Conservation (phyloP, 2,113 vertebrate species). For the Canis aureus region DNA sequence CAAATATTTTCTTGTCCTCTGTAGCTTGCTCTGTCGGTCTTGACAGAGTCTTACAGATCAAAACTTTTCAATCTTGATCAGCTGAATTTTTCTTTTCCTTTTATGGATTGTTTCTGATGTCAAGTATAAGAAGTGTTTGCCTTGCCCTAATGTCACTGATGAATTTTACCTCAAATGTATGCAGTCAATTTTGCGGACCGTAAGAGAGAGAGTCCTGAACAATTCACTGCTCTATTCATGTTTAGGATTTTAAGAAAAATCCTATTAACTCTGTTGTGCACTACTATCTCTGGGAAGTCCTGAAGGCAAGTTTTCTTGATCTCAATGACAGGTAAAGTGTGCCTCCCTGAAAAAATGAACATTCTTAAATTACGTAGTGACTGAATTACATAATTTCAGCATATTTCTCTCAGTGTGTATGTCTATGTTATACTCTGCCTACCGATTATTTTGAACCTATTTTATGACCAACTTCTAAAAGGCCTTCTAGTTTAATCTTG, state of each 20-base stretch:
- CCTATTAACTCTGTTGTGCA: background rate
- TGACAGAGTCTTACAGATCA: background rate
- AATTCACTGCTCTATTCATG: background rate
- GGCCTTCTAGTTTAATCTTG: background rate
- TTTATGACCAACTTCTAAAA: background rate
- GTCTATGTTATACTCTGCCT: background rate
- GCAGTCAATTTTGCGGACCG: background rate
- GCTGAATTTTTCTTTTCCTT: background rate
- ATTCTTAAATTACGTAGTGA: background rate
- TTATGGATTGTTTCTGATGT: background rate
- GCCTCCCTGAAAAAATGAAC: background rate
- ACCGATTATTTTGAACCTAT: background rate
- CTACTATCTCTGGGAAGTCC: background rate
- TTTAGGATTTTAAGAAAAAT: background rate
- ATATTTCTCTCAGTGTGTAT: background rate
- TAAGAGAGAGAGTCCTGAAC: background rate
- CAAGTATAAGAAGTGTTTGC: background rate
- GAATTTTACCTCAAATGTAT: background rate
- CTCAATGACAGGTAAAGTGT: background rate
- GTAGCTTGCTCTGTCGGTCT: background rate
- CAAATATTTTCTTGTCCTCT: background rate
- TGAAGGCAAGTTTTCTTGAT: background rate
- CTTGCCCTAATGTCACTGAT: background rate
- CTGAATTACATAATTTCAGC: background rate
- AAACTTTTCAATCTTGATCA: background rate